Conservation (phyloP, 2,888 invertebrate genomes). For the Hirtodrosophila confusa region DNA sequence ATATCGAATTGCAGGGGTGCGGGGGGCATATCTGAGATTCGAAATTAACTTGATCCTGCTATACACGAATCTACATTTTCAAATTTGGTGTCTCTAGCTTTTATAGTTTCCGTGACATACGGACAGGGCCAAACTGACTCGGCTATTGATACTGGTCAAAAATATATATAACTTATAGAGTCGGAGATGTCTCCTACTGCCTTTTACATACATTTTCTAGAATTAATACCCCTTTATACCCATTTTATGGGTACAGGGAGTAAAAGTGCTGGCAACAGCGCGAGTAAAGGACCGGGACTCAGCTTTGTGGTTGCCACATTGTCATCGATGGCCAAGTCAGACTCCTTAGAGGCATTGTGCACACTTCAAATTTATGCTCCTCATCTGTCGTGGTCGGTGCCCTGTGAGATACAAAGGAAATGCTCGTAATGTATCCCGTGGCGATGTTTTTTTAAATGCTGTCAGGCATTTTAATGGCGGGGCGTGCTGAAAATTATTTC, state of each 20-base stretch:
- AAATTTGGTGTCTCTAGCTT: no score
- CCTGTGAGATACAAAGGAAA: slow-evolving; percentile 2
- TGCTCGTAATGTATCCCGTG: slow-evolving; percentile 9
- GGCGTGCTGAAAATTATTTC: slow-evolving; percentile 19
- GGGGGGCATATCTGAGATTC: no score
- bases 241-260: neutral
- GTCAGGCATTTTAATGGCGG: slow-evolving; percentile 15
- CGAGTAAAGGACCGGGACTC: neutral
- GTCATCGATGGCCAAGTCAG: slow-evolving; percentile 15
- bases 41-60: no score
- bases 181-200: no score
- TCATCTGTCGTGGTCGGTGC: slow-evolving; percentile 14
- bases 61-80: no score
- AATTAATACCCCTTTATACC: neutral
- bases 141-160: no score
- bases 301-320: slow-evolving; percentile 13
- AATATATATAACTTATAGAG: no score
- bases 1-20: no score
- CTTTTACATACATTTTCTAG: no score
- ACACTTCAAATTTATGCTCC: slow-evolving; percentile 54
- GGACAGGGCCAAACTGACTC: no score
- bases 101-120: no score
- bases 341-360: slow-evolving; percentile 35
- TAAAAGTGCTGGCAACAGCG: slow-evolving; percentile 4
- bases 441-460: slow-evolving; percentile 11